Percentiles rank a stretch among this genome's conserved stretches.
phyloP scores from a whole-genome alignment of 2,888 invertebrate genomes.

The Lycophotia porphyrea region DNA sequence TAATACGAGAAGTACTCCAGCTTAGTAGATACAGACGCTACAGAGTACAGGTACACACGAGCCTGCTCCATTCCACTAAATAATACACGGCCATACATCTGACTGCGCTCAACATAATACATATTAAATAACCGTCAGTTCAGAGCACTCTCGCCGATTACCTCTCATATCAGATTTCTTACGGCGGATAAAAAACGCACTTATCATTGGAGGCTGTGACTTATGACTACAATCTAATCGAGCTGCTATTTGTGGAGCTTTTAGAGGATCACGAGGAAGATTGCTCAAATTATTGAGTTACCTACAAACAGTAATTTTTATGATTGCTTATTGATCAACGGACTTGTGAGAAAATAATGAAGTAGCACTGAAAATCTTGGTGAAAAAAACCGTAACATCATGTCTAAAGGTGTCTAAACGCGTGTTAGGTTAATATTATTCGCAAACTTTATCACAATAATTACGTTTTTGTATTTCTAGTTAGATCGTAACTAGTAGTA shows the following conservation, averaged over 20 bases:
- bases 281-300: constrained; percentile 27
- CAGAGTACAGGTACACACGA: constrained; percentile 24
- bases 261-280: constrained; percentile 39
- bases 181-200: constrained; percentile 67
- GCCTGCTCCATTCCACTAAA: constrained; percentile 58
- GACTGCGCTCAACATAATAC: constrained; percentile 70
- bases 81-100: constrained; percentile 65
- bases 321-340: constrained; percentile 2
- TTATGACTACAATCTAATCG: constrained; percentile 58
- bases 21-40: neutral
- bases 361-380: neutral
- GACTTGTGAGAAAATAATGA: neutral
- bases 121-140: constrained; percentile 70
- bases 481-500: too few species aligned
- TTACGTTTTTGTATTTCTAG: neutral
- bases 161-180: constrained; percentile 76
- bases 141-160: constrained; percentile 75
- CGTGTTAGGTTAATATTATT: neutral
- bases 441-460: neutral
- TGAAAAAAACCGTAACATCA: neutral
- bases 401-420: neutral
- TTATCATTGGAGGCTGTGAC: constrained; percentile 68
- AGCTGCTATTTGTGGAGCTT: constrained; percentile 47
- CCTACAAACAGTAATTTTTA: neutral
- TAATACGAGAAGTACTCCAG: neutral